phyloP scores from a whole-genome alignment of 1,140 invertebrate species.

The Cydia pomonella region DNA sequence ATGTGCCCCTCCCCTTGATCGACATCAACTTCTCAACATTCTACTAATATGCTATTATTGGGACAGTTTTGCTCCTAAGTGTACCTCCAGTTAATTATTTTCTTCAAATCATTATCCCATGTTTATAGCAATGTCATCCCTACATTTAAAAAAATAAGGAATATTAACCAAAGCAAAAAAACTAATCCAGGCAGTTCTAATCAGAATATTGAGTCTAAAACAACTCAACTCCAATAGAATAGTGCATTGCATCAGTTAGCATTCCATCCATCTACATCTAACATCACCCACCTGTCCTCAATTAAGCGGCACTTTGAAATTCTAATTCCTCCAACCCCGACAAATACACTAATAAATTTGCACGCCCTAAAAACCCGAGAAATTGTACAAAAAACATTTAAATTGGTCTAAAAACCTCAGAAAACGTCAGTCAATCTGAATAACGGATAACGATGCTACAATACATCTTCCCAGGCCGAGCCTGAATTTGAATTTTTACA shows the following conservation, averaged over 20 bases:
- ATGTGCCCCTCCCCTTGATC: too few relatives aligned
- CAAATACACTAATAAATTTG: conserved; percentile 65
- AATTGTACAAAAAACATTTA: conserved; percentile 65
- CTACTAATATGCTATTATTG: too few relatives aligned
- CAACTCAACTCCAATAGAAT: conserved; percentile 27
- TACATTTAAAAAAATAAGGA: too few relatives aligned
- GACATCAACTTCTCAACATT: too few relatives aligned
- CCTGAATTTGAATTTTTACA: conserved; percentile 62
- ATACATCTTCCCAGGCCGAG: conserved; percentile 59
- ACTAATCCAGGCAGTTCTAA: neutral
- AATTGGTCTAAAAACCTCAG: conserved; percentile 56
- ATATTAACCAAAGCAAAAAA: too few relatives aligned
- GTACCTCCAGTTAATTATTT: too few relatives aligned
- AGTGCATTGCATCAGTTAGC: neutral
- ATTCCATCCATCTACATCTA: neutral
- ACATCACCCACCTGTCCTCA: conserved; percentile 33
- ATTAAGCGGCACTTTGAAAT: conserved; percentile 42
- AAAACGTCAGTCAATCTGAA: conserved; percentile 59
- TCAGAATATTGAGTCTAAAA: conserved; percentile 22
- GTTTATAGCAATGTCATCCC: too few relatives aligned
- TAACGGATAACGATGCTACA: conserved; percentile 63
- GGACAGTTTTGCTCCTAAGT: too few relatives aligned
- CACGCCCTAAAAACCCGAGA: conserved; percentile 62
- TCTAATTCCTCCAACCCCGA: conserved; percentile 50
- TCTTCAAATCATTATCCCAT: too few relatives aligned